Evolutionary conservation across 2,113 vertebrate genomes (phyloP).

Genomic region (Suncus etruscus): DNA sequence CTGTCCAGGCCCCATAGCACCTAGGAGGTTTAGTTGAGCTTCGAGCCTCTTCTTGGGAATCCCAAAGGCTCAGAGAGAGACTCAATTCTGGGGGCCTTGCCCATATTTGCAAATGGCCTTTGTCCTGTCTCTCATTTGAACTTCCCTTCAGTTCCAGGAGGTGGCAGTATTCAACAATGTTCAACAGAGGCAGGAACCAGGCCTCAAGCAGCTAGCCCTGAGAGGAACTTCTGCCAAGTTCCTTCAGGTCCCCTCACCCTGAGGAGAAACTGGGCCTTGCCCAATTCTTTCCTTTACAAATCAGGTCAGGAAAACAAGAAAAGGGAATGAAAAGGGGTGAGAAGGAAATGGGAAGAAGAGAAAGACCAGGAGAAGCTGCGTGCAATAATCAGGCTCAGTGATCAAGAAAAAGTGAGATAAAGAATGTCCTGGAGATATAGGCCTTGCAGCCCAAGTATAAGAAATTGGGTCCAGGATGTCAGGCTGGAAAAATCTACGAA

Average conservation of each 20-base stretch:
- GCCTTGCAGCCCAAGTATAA: no score
- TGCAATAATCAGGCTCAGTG: no score
- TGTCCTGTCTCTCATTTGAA: neutral
- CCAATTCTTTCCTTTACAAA: slow-evolving; percentile 10
- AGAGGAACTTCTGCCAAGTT: neutral
- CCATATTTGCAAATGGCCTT: neutral
- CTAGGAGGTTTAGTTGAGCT: neutral
- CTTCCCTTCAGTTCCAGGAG: slow-evolving; percentile 53
- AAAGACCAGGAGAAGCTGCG: no score
- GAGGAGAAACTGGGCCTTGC: neutral
- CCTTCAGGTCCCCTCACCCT: neutral
- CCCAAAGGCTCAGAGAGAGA: neutral
- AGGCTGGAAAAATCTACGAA: no score
- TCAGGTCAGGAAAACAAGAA: neutral
- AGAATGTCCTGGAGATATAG: no score
- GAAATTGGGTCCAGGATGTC: no score
- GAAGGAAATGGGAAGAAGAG: neutral
- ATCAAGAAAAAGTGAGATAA: no score
- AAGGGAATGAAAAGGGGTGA: neutral
- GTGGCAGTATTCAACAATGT: slow-evolving; percentile 67
- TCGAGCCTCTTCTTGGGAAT: slow-evolving; percentile 37
- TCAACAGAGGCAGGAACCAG: neutral
- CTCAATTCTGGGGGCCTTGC: slow-evolving; percentile 24
- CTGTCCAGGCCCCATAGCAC: no score
- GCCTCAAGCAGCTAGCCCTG: neutral